Base-by-base conservation (phyloP, 2,113 vertebrate species). In the Corythaeola cristata region DNA sequence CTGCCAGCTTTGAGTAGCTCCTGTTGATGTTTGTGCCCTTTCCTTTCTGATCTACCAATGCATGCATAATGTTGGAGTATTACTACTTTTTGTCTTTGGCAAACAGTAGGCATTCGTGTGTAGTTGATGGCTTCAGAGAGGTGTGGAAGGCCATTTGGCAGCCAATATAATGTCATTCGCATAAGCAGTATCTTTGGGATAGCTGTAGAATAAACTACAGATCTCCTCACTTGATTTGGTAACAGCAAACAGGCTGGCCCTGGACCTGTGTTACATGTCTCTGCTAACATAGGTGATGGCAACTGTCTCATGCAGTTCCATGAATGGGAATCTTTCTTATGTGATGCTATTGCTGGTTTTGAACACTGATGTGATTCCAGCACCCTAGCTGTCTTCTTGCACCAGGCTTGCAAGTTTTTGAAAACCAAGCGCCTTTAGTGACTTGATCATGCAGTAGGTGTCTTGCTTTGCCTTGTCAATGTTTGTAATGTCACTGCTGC, bases 1-100 rank as follows among this genome's bases (percentile, higher is more conserved):
- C 22, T 32, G 14, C 41, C 37, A 80, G 0, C 23, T 50, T 62
- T 12, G 24, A n/a, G 47, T 15, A 15, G 15, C 45, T 59, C 12
- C 2, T 2, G 2, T 44, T 33, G 30, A 35, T 35, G 9, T 66
- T 89, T 67, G 37, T 0, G 0, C 50, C n/a, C 21, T 10, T 69
- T 73, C 56, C 41, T 58, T 77, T 49, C n/a, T 60, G 3, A 6
- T 56, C 4, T 66, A 35, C 32, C 17, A 55, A 7, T 0, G 1
- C 33, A 9, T 22, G 30, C 26, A 11, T 45, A 15, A 33, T 8
- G 8, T 76, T 77, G 35, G 33, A 44, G 23, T 30, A 27, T 74
- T 84, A 12, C 1, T 58, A 4, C 4, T 33, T 90, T 60, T 71
- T 72, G 23, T 56, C 53, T 85, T 85, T 24, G 45, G 33, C 60